Evolutionary conservation across 1,140 invertebrate genomes (phyloP), one percentile per base, ranked within the genome.

Genomic region (Drosophila seguyi): DNA sequence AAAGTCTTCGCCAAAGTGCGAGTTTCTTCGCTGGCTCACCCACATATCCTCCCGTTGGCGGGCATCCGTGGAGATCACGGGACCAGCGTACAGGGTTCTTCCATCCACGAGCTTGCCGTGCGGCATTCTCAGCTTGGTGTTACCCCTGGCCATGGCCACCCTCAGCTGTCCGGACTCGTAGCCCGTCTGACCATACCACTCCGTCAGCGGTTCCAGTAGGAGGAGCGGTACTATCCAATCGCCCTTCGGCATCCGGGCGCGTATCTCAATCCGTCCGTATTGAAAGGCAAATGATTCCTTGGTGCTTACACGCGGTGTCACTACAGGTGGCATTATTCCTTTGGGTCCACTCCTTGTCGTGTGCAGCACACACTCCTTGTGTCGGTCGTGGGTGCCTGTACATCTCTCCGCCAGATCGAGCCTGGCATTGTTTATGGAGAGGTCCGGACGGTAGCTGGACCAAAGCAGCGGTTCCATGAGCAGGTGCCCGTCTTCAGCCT

Each of bases 1-100:
- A 81, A 94, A 96, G n/a, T 94, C 93, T 52, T 94, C 92, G 2
- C 93, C 93, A 94, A 95, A 81, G 61, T 71, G 73, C 3, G 27
- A 56, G 38, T 27, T 69, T 6, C 22, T 56, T 6, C 74, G 75
- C 45, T 75, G 71, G 13, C 75, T 79, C 14, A 85, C 71, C 69
- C 84, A 73, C 34, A 77, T 72, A 31, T 91, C 74, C 41, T 91
- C 62, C 11, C 90, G 73, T 3, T 78, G 68, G n/a, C 80, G 75
- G 14, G 90, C 86, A 36, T 75, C 53, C 20, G 60, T 74, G 10
- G 59, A 58, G 20, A 94, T 62, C 6, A 94, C 91, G 14, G 86
- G 71, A 13, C 94, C 93, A 45, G 90, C 93, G 27, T 81, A 82
- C n/a, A 94, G 34, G 20, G 90, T 76, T 45, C 73, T 63, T 1